Evolutionary conservation across 1,140 invertebrate species (phyloP).

Genomic region (Oedothorax gibbosus): DNA sequence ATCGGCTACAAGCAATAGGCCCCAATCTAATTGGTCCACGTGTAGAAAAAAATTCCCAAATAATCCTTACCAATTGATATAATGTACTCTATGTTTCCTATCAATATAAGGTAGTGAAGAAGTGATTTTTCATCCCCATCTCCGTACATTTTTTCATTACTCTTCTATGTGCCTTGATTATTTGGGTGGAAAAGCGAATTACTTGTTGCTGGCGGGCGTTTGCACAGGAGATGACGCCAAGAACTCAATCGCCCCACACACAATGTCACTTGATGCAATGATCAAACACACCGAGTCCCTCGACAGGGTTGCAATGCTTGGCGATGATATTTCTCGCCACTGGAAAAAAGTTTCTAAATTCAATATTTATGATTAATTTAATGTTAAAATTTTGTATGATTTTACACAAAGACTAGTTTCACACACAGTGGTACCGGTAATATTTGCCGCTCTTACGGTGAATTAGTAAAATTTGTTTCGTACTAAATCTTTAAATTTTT

Average conservation of each 20-base stretch:
- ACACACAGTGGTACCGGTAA: too few relatives aligned
- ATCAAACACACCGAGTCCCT: constrained; percentile 45
- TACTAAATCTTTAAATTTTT: too few relatives aligned
- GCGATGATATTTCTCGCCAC: background rate
- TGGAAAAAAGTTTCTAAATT: background rate
- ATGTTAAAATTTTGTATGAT: background rate
- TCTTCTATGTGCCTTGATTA: constrained; percentile 20
- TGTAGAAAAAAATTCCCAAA: too few relatives aligned
- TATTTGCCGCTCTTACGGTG: too few relatives aligned
- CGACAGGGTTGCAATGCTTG: constrained; percentile 5
- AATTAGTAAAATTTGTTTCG: too few relatives aligned
- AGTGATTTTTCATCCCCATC: background rate
- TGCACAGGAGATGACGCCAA: constrained; percentile 49
- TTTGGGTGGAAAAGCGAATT: constrained; percentile 42
- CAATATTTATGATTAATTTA: background rate
- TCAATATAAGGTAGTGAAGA: background rate
- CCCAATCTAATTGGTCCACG: too few relatives aligned
- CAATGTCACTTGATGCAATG: constrained; percentile 54
- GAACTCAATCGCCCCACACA: constrained; percentile 48
- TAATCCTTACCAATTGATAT: too few relatives aligned
- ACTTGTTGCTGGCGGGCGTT: constrained; percentile 35
- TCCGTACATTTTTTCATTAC: constrained; percentile 37
- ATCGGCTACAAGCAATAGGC: too few relatives aligned
- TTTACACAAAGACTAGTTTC: too few relatives aligned
- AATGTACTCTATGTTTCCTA: background rate